Conservation (phyloP, 2,888 invertebrate genomes). For the Lasioglossum marginatum region DNA sequence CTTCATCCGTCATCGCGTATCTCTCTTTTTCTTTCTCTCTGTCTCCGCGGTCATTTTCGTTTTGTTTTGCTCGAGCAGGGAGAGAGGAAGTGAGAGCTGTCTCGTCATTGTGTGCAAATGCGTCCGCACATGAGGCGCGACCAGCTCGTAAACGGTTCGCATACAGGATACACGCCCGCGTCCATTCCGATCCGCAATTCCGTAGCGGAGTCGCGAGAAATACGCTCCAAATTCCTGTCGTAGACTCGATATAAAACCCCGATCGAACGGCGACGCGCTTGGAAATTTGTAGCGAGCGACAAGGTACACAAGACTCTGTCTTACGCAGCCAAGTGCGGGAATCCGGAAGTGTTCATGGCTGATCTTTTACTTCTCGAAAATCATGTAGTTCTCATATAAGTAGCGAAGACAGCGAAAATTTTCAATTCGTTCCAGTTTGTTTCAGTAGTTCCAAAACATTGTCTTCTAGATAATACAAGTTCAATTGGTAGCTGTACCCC, state of each 20-base stretch:
- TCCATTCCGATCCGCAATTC: constrained; percentile 9
- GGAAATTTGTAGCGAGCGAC: neutral
- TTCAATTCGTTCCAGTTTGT: too few relatives aligned
- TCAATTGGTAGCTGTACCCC: neutral
- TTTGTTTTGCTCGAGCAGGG: neutral
- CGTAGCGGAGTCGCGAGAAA: constrained; percentile 3
- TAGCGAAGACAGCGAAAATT: too few relatives aligned
- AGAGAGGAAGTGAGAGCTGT: neutral
- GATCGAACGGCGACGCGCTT: neutral
- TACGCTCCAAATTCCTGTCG: constrained; percentile 18
- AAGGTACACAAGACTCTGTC: neutral
- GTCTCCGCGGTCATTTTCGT: neutral
- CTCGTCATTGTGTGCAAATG: constrained; percentile 40
- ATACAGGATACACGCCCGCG: neutral
- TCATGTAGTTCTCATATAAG: too few relatives aligned
- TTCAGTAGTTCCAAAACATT: neutral
- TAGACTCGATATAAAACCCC: neutral
- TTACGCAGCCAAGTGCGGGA: neutral
- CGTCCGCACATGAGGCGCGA: constrained; percentile 26
- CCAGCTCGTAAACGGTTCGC: constrained; percentile 57
- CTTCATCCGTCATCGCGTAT: constrained; percentile 32
- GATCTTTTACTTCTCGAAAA: too few relatives aligned
- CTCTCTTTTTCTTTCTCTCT: neutral
- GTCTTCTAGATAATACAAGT: neutral
- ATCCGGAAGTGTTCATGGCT: neutral